A percentile compares a stretch with the other conserved stretches of the same genome.
Conservation (phyloP, 2,113 vertebrate genomes). For the Phrynocephalus versicolor region DNA sequence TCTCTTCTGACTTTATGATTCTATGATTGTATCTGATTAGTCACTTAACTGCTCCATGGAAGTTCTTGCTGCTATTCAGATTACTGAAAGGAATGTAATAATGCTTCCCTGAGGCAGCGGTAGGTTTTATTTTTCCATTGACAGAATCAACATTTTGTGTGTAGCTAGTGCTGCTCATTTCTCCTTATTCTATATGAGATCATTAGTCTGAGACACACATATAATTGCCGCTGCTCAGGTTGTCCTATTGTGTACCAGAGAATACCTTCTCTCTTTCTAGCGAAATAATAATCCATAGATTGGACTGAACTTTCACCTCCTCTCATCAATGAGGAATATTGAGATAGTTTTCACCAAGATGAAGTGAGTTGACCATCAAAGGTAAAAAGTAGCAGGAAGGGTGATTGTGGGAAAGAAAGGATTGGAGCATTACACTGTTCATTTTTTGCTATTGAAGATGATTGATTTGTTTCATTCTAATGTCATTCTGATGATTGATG, state of each 20-base stretch:
- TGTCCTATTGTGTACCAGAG: slow-evolving; percentile 50
- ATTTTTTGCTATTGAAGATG: slow-evolving; percentile 4
- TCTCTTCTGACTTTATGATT: too few species aligned
- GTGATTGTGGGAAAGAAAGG: not conserved
- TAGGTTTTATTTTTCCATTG: slow-evolving; percentile 16
- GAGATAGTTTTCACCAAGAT: slow-evolving; percentile 27
- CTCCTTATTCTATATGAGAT: slow-evolving; percentile 42
- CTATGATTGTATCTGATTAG: not conserved
- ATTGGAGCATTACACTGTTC: not conserved
- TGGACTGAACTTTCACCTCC: slow-evolving; percentile 53
- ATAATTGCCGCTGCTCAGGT: slow-evolving; percentile 56
- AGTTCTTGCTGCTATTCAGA: not conserved
- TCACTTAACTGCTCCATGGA: slow-evolving; percentile 39
- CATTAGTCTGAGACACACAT: slow-evolving; percentile 18
- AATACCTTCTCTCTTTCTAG: slow-evolving; percentile 57
- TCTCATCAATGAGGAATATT: slow-evolving; percentile 29
- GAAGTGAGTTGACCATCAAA: slow-evolving; percentile 19
- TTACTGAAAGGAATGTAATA: slow-evolving; percentile 25
- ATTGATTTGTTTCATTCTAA: not conserved
- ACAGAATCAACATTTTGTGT: slow-evolving; percentile 45
- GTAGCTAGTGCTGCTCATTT: slow-evolving; percentile 46
- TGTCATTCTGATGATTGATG: not conserved
- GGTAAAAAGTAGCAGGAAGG: slow-evolving; percentile 2
- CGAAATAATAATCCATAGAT: slow-evolving; percentile 56
- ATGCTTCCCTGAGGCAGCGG: not conserved